Conservation (phyloP, 2,888 invertebrate genomes). For the Oasisia sp. region DNA sequence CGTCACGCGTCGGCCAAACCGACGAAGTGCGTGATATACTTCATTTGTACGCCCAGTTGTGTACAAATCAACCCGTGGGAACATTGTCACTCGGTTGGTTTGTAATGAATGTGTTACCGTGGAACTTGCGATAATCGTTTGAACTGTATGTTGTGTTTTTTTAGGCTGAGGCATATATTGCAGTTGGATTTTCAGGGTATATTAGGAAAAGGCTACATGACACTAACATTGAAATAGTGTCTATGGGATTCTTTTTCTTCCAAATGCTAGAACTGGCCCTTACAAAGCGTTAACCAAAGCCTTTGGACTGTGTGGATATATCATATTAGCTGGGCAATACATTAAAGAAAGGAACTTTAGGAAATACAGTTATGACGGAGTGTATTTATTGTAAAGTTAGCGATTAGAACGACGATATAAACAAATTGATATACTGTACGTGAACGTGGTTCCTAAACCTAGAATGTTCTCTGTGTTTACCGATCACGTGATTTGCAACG, state of each 20-base stretch:
- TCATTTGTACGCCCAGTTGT: not conserved
- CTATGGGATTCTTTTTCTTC: not conserved
- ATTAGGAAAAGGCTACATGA: not conserved
- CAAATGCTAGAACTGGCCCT: too few relatives aligned
- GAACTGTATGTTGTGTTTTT: not conserved
- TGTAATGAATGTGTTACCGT: not conserved
- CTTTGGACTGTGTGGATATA: too few relatives aligned
- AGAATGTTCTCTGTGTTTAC: not conserved
- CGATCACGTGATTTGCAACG: not conserved
- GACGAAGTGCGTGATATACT: not conserved
- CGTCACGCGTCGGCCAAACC: not conserved
- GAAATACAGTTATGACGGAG: not conserved
- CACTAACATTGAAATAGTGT: not conserved
- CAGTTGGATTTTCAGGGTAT: slow-evolving; percentile 17
- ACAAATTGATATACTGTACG: not conserved
- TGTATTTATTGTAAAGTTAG: not conserved
- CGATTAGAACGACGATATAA: not conserved
- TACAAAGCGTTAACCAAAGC: too few relatives aligned
- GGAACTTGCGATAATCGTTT: not conserved
- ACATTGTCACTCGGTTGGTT: not conserved
- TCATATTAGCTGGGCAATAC: not conserved
- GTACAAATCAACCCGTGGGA: not conserved
- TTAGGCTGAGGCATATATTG: not conserved
- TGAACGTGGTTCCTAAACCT: not conserved
- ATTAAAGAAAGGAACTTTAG: not conserved